Conservation (phyloP, 2,888 invertebrate species). For the Leucophenga maculata region DNA sequence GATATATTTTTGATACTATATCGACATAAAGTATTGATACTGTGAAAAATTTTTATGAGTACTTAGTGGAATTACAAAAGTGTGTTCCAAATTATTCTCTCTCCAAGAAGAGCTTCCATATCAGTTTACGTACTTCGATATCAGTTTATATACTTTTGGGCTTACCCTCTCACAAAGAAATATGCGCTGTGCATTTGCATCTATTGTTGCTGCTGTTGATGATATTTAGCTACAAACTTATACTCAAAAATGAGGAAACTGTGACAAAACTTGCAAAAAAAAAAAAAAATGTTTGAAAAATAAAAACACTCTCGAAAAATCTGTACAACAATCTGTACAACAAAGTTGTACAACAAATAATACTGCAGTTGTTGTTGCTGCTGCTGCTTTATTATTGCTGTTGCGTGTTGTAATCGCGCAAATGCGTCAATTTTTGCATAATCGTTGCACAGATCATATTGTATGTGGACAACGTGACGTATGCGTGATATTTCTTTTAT, state of each 20-base stretch:
- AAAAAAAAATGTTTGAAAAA: too few relatives aligned
- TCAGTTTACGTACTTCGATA: too few relatives aligned
- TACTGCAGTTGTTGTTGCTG: conserved; percentile 30
- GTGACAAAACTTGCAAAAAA: conserved; percentile 1
- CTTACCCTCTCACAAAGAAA: too few relatives aligned
- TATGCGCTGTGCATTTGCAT: neutral
- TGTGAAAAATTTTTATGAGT: too few relatives aligned
- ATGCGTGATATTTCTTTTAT: conserved; percentile 36
- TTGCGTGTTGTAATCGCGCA: conserved; percentile 61
- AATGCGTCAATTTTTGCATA: conserved; percentile 56
- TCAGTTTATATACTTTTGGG: too few relatives aligned
- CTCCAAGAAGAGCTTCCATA: too few relatives aligned
- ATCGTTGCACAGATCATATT: conserved; percentile 6
- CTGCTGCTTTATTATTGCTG: conserved; percentile 44
- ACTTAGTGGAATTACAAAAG: too few relatives aligned
- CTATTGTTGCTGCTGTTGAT: neutral
- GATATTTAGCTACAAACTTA: neutral
- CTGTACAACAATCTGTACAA: neutral
- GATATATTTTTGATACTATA: too few relatives aligned
- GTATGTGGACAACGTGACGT: conserved; percentile 23
- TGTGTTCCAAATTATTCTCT: too few relatives aligned
- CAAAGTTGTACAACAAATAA: conserved; percentile 6
- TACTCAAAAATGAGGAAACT: neutral
- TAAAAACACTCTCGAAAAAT: neutral
- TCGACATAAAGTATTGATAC: too few relatives aligned